phyloP scores from a whole-genome alignment of 2,797 vertebrate species.

The Meda fulgida region DNA sequence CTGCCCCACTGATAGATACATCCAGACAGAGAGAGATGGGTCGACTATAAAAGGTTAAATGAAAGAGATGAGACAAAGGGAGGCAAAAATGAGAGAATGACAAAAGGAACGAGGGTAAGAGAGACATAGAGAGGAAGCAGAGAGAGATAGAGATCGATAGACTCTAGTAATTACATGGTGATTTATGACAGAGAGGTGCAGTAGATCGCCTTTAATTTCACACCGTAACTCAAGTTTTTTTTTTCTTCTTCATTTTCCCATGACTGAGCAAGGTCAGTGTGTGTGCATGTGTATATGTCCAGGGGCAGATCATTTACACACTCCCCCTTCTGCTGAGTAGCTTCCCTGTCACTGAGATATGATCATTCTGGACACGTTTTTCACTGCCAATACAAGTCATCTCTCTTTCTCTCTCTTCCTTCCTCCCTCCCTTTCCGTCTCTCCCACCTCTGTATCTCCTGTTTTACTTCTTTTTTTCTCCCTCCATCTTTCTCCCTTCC shows the following conservation, averaged over 20 bases:
- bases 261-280: slow-evolving; percentile 80
- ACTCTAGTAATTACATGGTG: slow-evolving; percentile 73
- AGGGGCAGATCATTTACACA: slow-evolving; percentile 50
- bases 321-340: slow-evolving; percentile 62
- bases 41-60: slow-evolving; percentile 42
- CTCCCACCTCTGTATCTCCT: slow-evolving; percentile 39
- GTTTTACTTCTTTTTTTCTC: slow-evolving; percentile 4
- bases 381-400: slow-evolving; percentile 60
- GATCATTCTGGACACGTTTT: slow-evolving; percentile 64
- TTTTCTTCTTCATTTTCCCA: slow-evolving; percentile 58
- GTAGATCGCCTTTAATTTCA: slow-evolving; percentile 82
- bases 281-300: slow-evolving; percentile 49
- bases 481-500: slow-evolving; percentile 59
- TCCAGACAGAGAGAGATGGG: slow-evolving; percentile 28
- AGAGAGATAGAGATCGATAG: slow-evolving; percentile 74
- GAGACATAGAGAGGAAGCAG: slow-evolving; percentile 45
- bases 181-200: slow-evolving; percentile 77
- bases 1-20: slow-evolving; percentile 37
- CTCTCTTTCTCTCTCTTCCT: slow-evolving; percentile 51
- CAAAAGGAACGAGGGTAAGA: slow-evolving; percentile 14
- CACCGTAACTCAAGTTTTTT: slow-evolving; percentile 81
- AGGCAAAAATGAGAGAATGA: slow-evolving; percentile 33
- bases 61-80: slow-evolving; percentile 39
- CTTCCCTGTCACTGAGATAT: slow-evolving; percentile 60
- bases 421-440: slow-evolving; percentile 25